Evolutionary conservation across 1,140 invertebrate genomes (phyloP), one percentile per base, ranked within the genome.

Genomic region (Apis florea): DNA sequence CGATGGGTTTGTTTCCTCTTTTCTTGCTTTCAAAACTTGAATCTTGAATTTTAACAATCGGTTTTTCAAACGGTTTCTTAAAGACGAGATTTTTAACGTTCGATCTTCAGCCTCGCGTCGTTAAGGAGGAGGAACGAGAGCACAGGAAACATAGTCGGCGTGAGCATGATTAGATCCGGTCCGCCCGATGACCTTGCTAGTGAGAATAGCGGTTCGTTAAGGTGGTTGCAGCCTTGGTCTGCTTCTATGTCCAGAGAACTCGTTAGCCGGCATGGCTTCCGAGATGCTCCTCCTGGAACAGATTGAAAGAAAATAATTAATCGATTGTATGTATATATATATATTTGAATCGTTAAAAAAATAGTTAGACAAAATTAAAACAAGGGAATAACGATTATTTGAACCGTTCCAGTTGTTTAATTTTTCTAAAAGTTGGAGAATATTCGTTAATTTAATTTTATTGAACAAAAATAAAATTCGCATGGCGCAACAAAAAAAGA

Each of bases 241-340:
- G 79, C 59, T 87, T 81, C 80, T 86, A 83, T 85, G 76, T 83
- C 83, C 74, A 67, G 76, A 64, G 80, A 83, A 68, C 81, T 85
- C 88, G 79, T 90, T 84, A 88, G 83, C 87, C 87, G 88, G 86
- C 90, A 90, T 90, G 85, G 86, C 89, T 90, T 86, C 86, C 90
- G 84, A 85, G 86, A 86, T 87, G 71, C 79, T 87, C 83, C 80
- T 78, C 83, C 89, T 91, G 88, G 21, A 90, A 90, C 85, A 87
- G 82, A 77, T 77, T 71, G 68, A 82, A 84, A 81, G 59, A 53
- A 85, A 87, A 86, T 86, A 76, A 88, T 89, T 88, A 89, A 89
- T 89, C 77, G 83, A 79, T 21, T 49, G 17, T 40, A 21, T 12
- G 64, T 31, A 4, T 21, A 40, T n/a, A n/a, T 13, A 21, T n/a